Evolutionary conservation across 2,797 vertebrate species (phyloP).

Genomic region (Gouania willdenowi): DNA sequence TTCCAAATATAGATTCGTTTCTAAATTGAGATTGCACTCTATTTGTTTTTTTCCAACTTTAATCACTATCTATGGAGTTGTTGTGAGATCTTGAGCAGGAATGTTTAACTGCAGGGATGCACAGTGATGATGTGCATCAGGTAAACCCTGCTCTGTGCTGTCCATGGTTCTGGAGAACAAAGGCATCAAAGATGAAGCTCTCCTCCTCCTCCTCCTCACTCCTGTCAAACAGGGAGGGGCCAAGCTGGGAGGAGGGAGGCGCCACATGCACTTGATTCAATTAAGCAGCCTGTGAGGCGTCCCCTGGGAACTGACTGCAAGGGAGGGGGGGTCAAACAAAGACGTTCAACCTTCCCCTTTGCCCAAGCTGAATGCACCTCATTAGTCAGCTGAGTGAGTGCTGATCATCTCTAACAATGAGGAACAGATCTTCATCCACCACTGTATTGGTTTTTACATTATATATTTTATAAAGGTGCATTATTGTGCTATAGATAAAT

Average conservation of each 20-base stretch:
- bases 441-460: too few species aligned
- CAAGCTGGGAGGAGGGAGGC: constrained; percentile 51
- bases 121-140: constrained; percentile 28
- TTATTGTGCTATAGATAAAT: too few species aligned
- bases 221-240: constrained; percentile 45
- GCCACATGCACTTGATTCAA: constrained; percentile 87
- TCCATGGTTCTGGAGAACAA: constrained; percentile 71
- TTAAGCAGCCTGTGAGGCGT: constrained; percentile 83
- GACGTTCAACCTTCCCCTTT: constrained; percentile 70
- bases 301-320: constrained; percentile 74
- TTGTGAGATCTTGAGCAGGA: constrained; percentile 1
- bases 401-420: constrained; percentile 57
- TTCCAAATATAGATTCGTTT: too few species aligned
- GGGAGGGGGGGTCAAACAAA: constrained; percentile 82
- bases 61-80: constrained; percentile 7
- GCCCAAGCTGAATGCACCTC: constrained; percentile 70
- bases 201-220: constrained; percentile 45
- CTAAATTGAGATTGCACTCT: neutral
- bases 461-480: too few species aligned
- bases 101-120: constrained; percentile 10
- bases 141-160: constrained; percentile 47
- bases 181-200: constrained; percentile 64
- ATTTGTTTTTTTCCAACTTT: neutral
- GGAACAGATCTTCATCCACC: constrained; percentile 14
- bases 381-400: constrained; percentile 80